These are phyloP conservation scores for Peucedramus taeniatus DNA, from an alignment of 2,113 vertebrate genomes.

Conservation along the genomic window DNA sequence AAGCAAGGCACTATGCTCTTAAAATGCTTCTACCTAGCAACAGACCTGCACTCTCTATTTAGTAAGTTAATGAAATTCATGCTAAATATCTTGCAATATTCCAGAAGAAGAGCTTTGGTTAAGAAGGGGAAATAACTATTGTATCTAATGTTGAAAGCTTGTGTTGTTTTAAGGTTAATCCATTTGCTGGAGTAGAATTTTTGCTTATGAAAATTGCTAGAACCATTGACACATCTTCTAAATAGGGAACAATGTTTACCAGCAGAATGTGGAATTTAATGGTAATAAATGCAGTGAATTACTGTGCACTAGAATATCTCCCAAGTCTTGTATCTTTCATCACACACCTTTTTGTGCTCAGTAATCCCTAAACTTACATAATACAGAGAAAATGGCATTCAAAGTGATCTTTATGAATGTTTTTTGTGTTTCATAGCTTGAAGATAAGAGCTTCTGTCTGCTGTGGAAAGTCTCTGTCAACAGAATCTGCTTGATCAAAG, in stretches of 20 bases:
- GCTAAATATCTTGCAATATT: background rate
- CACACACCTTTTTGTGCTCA: constrained; percentile 58
- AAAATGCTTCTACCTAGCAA: background rate
- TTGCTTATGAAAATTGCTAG: constrained; percentile 9
- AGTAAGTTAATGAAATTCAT: background rate
- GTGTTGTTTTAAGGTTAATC: constrained; percentile 20
- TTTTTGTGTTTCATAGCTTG: constrained; percentile 69
- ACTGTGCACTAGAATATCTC: background rate
- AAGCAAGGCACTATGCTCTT: background rate
- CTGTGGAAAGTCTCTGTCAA: constrained; percentile 64
- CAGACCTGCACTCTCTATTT: background rate
- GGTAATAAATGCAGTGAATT: constrained; percentile 40
- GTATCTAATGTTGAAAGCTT: background rate
- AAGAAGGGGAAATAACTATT: background rate
- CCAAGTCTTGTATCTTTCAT: constrained; percentile 57
- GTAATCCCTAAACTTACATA: constrained; percentile 68
- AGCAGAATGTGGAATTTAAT: constrained; percentile 47
- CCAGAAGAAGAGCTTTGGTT: background rate
- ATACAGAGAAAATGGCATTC: constrained; percentile 64
- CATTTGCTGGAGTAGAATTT: background rate
- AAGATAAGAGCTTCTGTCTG: constrained; percentile 71
- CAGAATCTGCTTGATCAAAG: constrained; percentile 73
- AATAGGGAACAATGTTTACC: constrained; percentile 21
- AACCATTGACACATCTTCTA: constrained; percentile 1
- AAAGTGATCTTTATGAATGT: constrained; percentile 65